Evolutionary conservation across 2,888 invertebrate genomes (phyloP).

Genomic region (Philereme transversata): DNA sequence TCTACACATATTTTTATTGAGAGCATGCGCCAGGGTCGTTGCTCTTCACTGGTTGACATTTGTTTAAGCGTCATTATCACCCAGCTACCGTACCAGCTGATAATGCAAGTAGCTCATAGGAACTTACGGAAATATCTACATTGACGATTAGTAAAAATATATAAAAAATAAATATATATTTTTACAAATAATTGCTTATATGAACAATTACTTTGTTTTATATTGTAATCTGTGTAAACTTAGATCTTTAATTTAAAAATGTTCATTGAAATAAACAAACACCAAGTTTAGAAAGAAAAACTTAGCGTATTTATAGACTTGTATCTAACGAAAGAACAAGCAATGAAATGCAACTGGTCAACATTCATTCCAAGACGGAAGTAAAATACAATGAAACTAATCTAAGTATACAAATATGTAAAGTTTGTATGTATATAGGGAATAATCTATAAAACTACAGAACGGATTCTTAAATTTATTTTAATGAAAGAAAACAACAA

Average conservation of each 20-base stretch:
- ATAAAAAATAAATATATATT: too few relatives aligned
- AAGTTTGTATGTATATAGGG: too few relatives aligned
- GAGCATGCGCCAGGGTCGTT: slow-evolving; percentile 47
- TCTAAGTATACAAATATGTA: too few relatives aligned
- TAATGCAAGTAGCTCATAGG: slow-evolving; percentile 30
- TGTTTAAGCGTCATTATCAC: slow-evolving; percentile 46
- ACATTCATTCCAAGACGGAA: slow-evolving; percentile 4
- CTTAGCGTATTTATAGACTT: slow-evolving; percentile 16
- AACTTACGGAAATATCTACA: slow-evolving; percentile 9
- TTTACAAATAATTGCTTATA: too few relatives aligned
- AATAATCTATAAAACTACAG: too few relatives aligned
- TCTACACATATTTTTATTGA: slow-evolving; percentile 29
- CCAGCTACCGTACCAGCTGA: slow-evolving; percentile 20
- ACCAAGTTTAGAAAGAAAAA: slow-evolving; percentile 20
- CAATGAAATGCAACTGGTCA: slow-evolving; percentile 23
- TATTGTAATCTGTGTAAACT: too few relatives aligned
- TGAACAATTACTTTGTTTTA: too few relatives aligned
- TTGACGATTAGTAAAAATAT: too few relatives aligned
- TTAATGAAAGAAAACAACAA: too few relatives aligned
- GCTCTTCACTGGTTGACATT: slow-evolving; percentile 45
- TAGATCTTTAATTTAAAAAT: too few relatives aligned
- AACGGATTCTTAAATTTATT: too few relatives aligned
- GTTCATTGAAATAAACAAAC: too few relatives aligned
- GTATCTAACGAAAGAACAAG: slow-evolving; percentile 13
- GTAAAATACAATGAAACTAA: neutral